Evolutionary conservation across 2,797 vertebrate genomes (phyloP), one percentile per base, ranked within the genome.

Genomic region (Miichthys miiuy): DNA sequence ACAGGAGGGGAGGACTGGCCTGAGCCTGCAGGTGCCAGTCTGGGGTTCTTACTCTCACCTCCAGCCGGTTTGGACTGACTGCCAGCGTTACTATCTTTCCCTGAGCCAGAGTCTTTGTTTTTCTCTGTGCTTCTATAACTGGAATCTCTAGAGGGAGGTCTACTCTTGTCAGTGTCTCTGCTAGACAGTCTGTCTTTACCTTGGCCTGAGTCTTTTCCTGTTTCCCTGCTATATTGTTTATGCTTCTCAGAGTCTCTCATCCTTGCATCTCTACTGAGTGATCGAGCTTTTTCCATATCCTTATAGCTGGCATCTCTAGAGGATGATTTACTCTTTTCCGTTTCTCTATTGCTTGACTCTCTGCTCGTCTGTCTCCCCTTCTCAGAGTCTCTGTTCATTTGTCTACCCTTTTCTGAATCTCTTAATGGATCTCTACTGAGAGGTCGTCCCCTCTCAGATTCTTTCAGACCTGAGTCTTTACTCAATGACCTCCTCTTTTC

Each of bases 1-100:
- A 93, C 87, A 41, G 93, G 93, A 83, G 95, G 95, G 16, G 95
- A 95, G 6, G 92, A 92, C 87, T 95, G 95, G 78, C 92, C 94
- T 83, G 88, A 80, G 66, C 94, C 87, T 65, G 88, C 83, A 71
- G 85, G 88, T 63, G 83, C 89, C 75, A 87, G 86, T 75, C 90
- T 91, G 46, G 86, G 77, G 82, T 81, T 93, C 76, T 94, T 93
- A 58, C 72, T 80, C 23, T 94, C 95, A 69, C 87, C 86, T 78
- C 89, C 94, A 14, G 88, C 23, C 48, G 87, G 91, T 82, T 93
- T 95, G 85, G 83, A 93, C 56, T 89, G 92, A 82, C 72, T 80
- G 78, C 69, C 85, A 77, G 81, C 48, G 42, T 83, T 83, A 61
- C 64, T 62, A 10, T 93, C 91, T 83, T 94, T 92, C 84, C 91